Conservation (phyloP, 1,140 invertebrate genomes). For the Calycopis cecrops region DNA sequence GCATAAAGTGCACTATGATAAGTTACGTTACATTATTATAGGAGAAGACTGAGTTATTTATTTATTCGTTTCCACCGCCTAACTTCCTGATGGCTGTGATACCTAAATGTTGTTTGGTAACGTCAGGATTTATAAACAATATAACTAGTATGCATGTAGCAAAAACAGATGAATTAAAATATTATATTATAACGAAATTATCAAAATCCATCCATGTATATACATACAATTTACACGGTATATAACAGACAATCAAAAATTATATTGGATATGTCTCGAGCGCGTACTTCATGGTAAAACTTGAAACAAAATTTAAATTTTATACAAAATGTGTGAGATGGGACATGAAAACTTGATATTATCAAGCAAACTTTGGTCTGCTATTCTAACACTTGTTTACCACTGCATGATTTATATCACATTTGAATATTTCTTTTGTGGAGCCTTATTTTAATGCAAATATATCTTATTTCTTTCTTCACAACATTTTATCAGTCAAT, state of each 20-base stretch:
- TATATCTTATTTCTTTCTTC: background rate
- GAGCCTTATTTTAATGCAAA: background rate
- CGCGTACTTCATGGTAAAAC: conserved; percentile 4
- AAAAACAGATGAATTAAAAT: too few species aligned
- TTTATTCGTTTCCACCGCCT: conserved; percentile 35
- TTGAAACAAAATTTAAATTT: conserved; percentile 11
- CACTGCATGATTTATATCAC: conserved; percentile 9
- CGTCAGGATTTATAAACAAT: conserved; percentile 20
- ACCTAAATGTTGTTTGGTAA: conserved; percentile 22
- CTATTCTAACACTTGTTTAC: conserved; percentile 7
- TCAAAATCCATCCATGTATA: conserved; percentile 1
- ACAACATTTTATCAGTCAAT: conserved; percentile 62
- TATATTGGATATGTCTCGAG: conserved; percentile 6
- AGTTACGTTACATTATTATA: conserved; percentile 51
- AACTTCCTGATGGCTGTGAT: conserved; percentile 50
- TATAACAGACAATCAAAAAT: conserved; percentile 1
- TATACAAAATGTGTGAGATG: conserved; percentile 1
- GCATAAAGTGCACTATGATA: conserved; percentile 56
- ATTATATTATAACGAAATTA: background rate
- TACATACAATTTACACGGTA: conserved; percentile 1
- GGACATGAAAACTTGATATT: conserved; percentile 10
- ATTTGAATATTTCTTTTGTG: conserved; percentile 3
- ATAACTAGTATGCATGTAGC: conserved; percentile 1
- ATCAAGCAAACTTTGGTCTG: conserved; percentile 12
- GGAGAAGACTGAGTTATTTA: conserved; percentile 60